Evolutionary conservation across 2,888 invertebrate species (phyloP), one percentile per base, ranked within the genome.

Genomic region (Yponomeuta plumbellus): DNA sequence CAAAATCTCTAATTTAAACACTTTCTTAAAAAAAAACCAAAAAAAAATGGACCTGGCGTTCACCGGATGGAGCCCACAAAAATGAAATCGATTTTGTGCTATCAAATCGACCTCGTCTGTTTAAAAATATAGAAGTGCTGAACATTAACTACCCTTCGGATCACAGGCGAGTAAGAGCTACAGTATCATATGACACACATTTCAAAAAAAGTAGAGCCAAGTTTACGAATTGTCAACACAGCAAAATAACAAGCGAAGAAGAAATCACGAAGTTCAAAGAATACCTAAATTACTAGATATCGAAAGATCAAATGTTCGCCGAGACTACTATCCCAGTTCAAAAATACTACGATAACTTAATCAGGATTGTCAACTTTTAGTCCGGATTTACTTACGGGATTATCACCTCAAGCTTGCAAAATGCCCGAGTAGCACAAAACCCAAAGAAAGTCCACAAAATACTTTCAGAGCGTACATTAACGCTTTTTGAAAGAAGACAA

Each of bases 401-500:
- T 11, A 39, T 39, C 39, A 39, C 39, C 6, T 8, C 39, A 8
- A 39, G 39, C 39, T 11, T 39, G 5, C 39, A 39, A 5, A 39
- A 39, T 8, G 11, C 39, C 5, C 5, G 11, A 39, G 5, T 8
- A 5, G 39, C 6, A 5, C 6, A 39, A 39, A 39, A 11, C 64
- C 66, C 66, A 44, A 61, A 26, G 20, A 44, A 68, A 40, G 17
- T 64, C 65, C 56, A 68, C 6, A 11, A 66, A 66, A 66, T 69
- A 11, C n/a, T 69, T 26, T 61, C 34, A 64, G 67, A 67, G 21
- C 40, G 66, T 26, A 66, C 62, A 62, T 34, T 65, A 40, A 22
- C 61, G 56, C 59, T 69, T 17, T 67, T 68, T 44, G 58, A 65
- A 39, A 61, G 67, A 67, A 67, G 67, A 61, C 40, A 67, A 62